Percentiles rank a stretch among this genome's conserved stretches.
phyloP scores from a whole-genome alignment of 2,797 vertebrate genomes.

The Melanotaenia parkinsoni region DNA sequence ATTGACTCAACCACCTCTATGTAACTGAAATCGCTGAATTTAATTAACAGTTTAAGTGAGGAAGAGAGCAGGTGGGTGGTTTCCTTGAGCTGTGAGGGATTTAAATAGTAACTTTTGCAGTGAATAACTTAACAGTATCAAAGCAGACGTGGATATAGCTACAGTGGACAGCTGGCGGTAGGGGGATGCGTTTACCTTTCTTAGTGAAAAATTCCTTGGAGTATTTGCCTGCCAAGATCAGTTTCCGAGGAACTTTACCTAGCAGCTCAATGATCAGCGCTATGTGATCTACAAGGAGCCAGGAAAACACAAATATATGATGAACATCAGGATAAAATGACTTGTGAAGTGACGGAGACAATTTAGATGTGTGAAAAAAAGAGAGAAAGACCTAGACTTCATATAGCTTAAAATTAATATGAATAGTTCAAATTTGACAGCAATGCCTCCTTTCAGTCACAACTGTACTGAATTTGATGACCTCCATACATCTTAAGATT shows the following conservation, averaged over 20 bases:
- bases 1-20: neutral
- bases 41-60: constrained; percentile 23
- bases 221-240: constrained; percentile 95
- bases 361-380: neutral
- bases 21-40: constrained; percentile 25
- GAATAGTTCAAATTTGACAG: neutral
- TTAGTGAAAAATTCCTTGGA: constrained; percentile 99
- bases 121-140: constrained; percentile 22
- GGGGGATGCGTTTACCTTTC: constrained; percentile 88
- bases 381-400: neutral
- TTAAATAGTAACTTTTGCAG: constrained; percentile 17
- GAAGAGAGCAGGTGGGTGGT: constrained; percentile 49
- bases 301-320: constrained; percentile 18
- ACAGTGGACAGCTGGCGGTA: constrained; percentile 22
- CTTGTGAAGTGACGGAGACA: neutral
- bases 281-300: constrained; percentile 90
- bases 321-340: neutral
- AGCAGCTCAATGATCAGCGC: constrained; percentile 97
- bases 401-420: neutral
- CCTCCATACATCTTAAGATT: neutral
- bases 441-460: neutral
- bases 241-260: constrained; percentile 96
- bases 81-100: constrained; percentile 33
- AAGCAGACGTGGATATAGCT: constrained; percentile 23
- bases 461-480: neutral